phyloP scores from a whole-genome alignment of 2,888 invertebrate genomes.

The Loripinus fragilis region DNA sequence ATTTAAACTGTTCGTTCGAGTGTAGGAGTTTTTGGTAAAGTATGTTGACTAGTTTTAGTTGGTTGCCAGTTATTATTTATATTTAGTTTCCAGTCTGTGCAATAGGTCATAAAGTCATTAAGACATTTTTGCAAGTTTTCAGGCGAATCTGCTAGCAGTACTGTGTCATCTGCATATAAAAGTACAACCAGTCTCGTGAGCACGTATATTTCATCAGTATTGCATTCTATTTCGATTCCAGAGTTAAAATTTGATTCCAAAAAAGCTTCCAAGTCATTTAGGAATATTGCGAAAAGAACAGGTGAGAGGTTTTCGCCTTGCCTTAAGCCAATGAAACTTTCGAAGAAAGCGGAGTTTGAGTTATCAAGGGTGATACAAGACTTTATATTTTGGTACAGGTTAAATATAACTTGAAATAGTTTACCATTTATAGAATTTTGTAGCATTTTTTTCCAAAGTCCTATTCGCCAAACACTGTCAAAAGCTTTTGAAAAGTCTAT shows the following conservation, averaged over 20 bases:
- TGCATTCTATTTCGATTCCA: background rate
- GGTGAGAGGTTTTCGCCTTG: constrained; percentile 7
- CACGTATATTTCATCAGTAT: background rate
- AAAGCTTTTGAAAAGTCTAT: constrained; percentile 2
- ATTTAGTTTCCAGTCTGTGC: constrained; percentile 28
- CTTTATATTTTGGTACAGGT: background rate
- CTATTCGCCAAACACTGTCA: background rate
- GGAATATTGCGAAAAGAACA: background rate
- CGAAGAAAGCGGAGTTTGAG: background rate
- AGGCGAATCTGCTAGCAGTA: constrained; percentile 16
- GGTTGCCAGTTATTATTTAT: constrained; percentile 7
- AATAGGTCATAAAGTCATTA: constrained; percentile 13
- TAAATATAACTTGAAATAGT: background rate
- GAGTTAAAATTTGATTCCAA: background rate
- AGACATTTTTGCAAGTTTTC: constrained; percentile 6
- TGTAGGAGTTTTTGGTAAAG: background rate
- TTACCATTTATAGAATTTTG: background rate
- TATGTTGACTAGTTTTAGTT: background rate
- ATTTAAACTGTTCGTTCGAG: background rate
- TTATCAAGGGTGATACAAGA: background rate
- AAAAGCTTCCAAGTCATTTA: background rate
- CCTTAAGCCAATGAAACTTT: background rate
- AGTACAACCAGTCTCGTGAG: background rate
- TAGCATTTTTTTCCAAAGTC: background rate
- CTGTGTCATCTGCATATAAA: constrained; percentile 40